These are phyloP conservation scores for Crax fasciolata DNA, from an alignment of 2,797 vertebrate genomes.

Conservation along the genomic window DNA sequence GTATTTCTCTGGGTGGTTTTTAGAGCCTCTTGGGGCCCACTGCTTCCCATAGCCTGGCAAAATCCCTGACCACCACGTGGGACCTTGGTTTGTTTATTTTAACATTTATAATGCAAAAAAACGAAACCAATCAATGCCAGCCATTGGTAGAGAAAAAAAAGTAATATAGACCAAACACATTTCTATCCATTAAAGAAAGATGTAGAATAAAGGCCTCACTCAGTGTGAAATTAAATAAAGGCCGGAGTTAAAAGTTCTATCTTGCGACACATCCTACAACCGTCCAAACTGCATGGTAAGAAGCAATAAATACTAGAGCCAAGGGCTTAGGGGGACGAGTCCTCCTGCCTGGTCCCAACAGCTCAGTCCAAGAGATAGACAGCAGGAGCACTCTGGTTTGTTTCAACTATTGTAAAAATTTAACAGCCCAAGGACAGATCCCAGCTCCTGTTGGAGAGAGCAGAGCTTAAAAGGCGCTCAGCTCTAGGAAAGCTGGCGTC, in stretches of 20 bases:
- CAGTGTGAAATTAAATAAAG: constrained; percentile 51
- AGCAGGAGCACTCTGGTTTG: background rate
- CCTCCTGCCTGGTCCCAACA: background rate
- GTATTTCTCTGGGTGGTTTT: constrained; percentile 65
- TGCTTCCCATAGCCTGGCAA: constrained; percentile 68
- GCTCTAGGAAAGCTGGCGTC: background rate
- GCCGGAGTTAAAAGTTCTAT: constrained; percentile 38
- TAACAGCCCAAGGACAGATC: background rate
- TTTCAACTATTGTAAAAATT: background rate
- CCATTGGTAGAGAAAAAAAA: constrained; percentile 54
- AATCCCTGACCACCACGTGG: constrained; percentile 62
- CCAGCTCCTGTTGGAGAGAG: background rate
- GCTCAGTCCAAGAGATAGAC: background rate
- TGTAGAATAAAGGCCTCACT: constrained; percentile 33
- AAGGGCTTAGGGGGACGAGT: background rate
- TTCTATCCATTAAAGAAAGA: constrained; percentile 39
- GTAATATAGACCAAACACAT: constrained; percentile 24
- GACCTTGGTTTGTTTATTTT: constrained; percentile 66
- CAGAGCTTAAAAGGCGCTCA: background rate
- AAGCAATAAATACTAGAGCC: constrained; percentile 44
- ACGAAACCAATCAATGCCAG: constrained; percentile 32
- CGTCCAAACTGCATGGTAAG: constrained; percentile 43
- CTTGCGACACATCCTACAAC: constrained; percentile 28
- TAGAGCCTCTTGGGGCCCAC: constrained; percentile 39
- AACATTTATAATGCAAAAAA: constrained; percentile 55